These are phyloP conservation scores for Irena cyanogastra DNA, from an alignment of 2,113 vertebrate genomes.

Conservation along the genomic window DNA sequence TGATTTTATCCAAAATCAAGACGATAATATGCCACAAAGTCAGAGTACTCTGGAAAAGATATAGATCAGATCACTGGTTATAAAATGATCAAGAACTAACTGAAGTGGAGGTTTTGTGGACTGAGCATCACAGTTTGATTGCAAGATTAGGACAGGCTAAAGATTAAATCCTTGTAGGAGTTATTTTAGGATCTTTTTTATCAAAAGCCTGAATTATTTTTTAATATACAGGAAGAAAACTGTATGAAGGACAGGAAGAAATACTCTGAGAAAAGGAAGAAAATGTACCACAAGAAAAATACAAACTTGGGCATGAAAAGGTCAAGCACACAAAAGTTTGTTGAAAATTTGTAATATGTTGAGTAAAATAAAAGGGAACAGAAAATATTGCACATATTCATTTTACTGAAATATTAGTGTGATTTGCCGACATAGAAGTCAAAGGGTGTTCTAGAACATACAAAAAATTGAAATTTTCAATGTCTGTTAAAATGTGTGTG, in stretches of 20 bases:
- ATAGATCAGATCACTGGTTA: background rate
- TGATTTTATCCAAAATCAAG: background rate
- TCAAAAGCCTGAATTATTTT: background rate
- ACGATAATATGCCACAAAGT: background rate
- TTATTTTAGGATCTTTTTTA: background rate
- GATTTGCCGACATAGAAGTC: background rate
- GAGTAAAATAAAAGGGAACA: background rate
- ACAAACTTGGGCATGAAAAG: background rate
- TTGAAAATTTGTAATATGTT: background rate
- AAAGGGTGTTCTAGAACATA: background rate
- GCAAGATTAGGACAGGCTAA: background rate
- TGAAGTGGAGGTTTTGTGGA: background rate
- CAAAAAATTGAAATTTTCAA: background rate
- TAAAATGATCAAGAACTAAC: background rate
- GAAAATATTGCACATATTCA: background rate
- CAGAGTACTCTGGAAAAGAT: background rate
- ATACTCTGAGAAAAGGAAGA: background rate
- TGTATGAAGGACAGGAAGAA: background rate
- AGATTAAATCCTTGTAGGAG: background rate
- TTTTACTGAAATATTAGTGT: background rate
- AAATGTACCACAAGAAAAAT: background rate
- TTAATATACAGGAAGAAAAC: background rate
- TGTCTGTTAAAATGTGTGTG: background rate
- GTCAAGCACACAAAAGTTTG: background rate
- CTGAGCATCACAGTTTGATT: background rate